Evolutionary conservation across 92 coral and sea anemone species (phyloP).

Genomic region (Paragorgia papillata): DNA sequence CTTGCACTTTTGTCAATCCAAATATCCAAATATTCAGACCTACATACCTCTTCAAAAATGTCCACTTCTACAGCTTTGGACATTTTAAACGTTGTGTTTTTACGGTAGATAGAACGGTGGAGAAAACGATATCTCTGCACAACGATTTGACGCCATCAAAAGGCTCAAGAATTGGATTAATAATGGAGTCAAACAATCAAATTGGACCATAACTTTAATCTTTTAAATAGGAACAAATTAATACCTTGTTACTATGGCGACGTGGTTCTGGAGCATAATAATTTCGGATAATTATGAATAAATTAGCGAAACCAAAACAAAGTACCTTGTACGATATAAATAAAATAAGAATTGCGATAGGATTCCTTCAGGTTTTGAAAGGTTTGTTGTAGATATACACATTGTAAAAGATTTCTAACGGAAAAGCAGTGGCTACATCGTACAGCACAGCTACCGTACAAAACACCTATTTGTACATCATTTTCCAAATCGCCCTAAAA

Average conservation of each 20-base stretch:
- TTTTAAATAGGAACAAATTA: background rate
- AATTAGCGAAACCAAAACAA: too few relatives aligned
- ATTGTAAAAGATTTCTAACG: too few relatives aligned
- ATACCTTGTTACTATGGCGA: constrained; percentile 24
- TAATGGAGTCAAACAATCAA: background rate
- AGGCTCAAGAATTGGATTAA: background rate
- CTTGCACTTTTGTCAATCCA: too few relatives aligned
- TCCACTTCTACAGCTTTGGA: background rate
- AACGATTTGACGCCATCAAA: background rate
- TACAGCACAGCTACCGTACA: too few relatives aligned
- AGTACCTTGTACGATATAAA: too few relatives aligned
- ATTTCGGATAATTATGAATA: background rate
- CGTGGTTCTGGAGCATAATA: background rate
- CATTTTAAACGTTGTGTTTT: background rate
- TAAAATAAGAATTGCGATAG: too few relatives aligned
- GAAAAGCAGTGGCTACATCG: too few relatives aligned
- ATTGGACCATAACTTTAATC: background rate
- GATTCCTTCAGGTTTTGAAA: too few relatives aligned
- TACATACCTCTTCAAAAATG: background rate
- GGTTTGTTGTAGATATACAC: too few relatives aligned
- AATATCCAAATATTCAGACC: background rate
- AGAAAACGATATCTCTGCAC: background rate
- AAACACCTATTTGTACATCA: too few relatives aligned
- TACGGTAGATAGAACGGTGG: too few relatives aligned
- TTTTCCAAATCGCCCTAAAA: too few relatives aligned